These are phyloP conservation scores for Malacoraja senta DNA, from an alignment of 2,797 vertebrate genomes.

Conservation along the genomic window DNA sequence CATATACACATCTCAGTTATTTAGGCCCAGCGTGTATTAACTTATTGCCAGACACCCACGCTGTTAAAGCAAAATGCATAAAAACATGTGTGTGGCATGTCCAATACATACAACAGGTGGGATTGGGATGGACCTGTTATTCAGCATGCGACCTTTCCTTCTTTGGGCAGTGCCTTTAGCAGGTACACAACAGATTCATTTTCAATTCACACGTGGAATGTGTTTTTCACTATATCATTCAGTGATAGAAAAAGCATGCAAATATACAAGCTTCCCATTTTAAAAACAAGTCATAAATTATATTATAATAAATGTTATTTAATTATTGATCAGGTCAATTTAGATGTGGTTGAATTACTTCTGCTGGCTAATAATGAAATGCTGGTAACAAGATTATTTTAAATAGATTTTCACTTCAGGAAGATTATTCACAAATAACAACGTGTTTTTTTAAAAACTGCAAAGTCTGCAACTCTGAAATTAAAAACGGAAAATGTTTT, in stretches of 20 bases:
- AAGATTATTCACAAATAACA: neutral
- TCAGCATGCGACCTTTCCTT: neutral
- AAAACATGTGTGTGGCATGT: neutral
- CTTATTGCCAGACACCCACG: neutral
- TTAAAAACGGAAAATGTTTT: too few species aligned
- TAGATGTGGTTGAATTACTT: too few species aligned
- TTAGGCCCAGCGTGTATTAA: neutral
- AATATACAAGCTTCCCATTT: neutral
- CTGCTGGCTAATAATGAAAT: neutral
- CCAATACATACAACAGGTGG: neutral
- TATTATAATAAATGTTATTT: too few species aligned
- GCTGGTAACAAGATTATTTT: neutral
- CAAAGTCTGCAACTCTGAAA: too few species aligned
- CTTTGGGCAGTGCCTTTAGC: neutral
- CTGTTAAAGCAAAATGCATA: neutral
- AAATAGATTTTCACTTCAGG: neutral
- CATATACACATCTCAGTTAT: neutral
- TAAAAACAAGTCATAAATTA: neutral
- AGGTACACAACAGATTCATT: neutral
- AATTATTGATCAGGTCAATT: neutral
- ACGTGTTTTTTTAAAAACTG: too few species aligned
- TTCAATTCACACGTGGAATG: neutral
- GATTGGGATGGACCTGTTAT: neutral
- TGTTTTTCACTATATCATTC: neutral
- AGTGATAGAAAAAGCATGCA: neutral